phyloP scores from a whole-genome alignment of 2,888 invertebrate species.

The Apomyelois bistriatella region DNA sequence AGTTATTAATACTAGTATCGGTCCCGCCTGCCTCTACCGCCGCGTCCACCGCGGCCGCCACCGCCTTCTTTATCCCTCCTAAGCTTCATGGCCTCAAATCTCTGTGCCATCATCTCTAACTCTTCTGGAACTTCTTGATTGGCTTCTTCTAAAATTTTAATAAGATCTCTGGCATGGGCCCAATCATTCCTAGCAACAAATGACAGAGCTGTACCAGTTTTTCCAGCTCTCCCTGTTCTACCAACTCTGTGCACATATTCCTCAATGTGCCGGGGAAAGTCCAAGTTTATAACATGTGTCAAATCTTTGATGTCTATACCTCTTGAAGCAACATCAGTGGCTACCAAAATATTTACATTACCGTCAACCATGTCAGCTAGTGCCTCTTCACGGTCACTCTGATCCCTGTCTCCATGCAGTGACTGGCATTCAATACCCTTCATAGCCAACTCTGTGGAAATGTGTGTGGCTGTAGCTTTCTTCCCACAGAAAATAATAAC shows the following conservation, averaged over 20 bases:
- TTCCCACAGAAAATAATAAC: slow-evolving; percentile 94
- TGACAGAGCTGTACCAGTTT: slow-evolving; percentile 89
- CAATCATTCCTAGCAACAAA: slow-evolving; percentile 90
- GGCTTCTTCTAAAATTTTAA: slow-evolving; percentile 92
- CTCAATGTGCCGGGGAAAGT: slow-evolving; percentile 96
- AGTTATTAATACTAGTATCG: slow-evolving; percentile 36
- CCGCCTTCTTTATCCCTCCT: slow-evolving; percentile 78
- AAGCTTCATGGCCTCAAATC: slow-evolving; percentile 85
- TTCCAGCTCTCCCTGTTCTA: slow-evolving; percentile 95
- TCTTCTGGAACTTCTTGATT: slow-evolving; percentile 90
- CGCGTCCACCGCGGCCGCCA: slow-evolving; percentile 55
- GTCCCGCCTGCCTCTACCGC: slow-evolving; percentile 47
- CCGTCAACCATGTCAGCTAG: slow-evolving; percentile 91
- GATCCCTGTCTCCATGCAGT: slow-evolving; percentile 95
- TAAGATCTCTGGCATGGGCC: slow-evolving; percentile 89
- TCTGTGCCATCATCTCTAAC: slow-evolving; percentile 86
- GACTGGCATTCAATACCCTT: slow-evolving; percentile 86
- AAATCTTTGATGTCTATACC: slow-evolving; percentile 95
- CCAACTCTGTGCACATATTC: slow-evolving; percentile 98
- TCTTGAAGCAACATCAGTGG: slow-evolving; percentile 96
- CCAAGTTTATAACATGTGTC: slow-evolving; percentile 94
- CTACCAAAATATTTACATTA: slow-evolving; percentile 89
- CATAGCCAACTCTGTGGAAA: slow-evolving; percentile 88
- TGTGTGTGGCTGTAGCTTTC: slow-evolving; percentile 90
- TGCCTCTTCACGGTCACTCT: slow-evolving; percentile 88